Evolutionary conservation across 2,888 invertebrate genomes (phyloP).

Genomic region (Nudaria mundana): DNA sequence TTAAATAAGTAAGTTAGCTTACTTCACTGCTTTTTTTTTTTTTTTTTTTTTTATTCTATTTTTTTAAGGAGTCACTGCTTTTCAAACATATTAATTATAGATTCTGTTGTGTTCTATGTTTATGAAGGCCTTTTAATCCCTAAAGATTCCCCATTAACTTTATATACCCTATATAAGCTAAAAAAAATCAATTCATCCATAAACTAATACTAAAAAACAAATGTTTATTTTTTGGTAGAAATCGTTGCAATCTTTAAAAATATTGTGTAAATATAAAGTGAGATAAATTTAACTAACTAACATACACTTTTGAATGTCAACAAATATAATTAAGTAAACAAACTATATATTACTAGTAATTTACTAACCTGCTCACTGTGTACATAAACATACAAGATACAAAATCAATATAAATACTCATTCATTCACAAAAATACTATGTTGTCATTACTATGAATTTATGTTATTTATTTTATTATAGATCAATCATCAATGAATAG

Average conservation of each 20-base stretch:
- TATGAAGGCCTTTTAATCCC: no score
- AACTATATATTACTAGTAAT: conserved; percentile 11
- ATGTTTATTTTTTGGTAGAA: conserved; percentile 5
- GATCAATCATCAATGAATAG: conserved; percentile 1
- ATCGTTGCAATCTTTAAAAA: conserved; percentile 20
- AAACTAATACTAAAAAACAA: conserved; percentile 1
- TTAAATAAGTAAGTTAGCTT: no score
- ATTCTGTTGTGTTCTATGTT: no score
- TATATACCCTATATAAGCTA: no score
- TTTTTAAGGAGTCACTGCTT: no score
- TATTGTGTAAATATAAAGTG: conserved; percentile 24
- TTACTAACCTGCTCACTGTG: conserved; percentile 16
- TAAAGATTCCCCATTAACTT: no score
- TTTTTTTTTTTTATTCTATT: no score
- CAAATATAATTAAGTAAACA: conserved; percentile 12
- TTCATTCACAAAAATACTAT: conserved; percentile 13
- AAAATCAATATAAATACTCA: conserved; percentile 14
- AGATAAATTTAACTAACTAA: conserved; percentile 23
- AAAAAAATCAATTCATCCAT: conserved; percentile 2
- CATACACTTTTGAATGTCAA: conserved; percentile 1
- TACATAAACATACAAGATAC: no score
- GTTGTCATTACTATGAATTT: not conserved
- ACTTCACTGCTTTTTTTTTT: no score
- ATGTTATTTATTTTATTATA: not conserved
- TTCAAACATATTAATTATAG: no score